Evolutionary conservation across 2,113 vertebrate species (phyloP), one percentile per base, ranked within the genome.

Genomic region (Albula goreensis): DNA sequence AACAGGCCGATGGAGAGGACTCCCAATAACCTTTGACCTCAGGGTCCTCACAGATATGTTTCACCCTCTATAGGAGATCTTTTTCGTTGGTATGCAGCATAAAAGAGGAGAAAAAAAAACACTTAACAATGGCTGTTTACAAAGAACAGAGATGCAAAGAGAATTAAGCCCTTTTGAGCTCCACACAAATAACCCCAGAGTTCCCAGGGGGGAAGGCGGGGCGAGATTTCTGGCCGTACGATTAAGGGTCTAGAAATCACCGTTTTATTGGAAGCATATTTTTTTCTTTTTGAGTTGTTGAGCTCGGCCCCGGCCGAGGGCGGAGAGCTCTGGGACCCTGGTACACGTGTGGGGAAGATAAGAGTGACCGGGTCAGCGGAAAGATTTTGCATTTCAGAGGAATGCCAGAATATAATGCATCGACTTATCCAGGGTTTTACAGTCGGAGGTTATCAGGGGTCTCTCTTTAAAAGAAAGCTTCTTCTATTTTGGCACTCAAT

Each of bases 21-120:
- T 77, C 49, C 56, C 81, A 51, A 60, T 17, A 31, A 90, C 88
- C 88, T 85, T 8, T 11, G 51, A 87, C 87, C 81, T 51, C 41
- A 10, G 51, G 51, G 53, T 86, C 86, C 80, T 66, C 57, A 11
- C 52, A 22, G 41, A 53, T 48, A 13, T 41, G n/a, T 52, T 53
- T 53, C 50, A 3, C 25, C 70, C 51, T 84, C 50, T n/a, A 17
- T 11, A 41, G 22, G 12, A 25, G 57, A 53, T 9, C 19, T 19
- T 19, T 12, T 86, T 49, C 17, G 83, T 83, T 63, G 63, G 80
- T 4, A n/a, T 51, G 84, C 22, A 82, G 3, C 52, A 5, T 66
- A 70, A 17, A 10, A 82, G 82, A 79, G 25, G 25, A 81, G 1
- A 53, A 50, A 11, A 80, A 11, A 17, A 50, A 51, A 80, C 11